A percentile compares a stretch with the other conserved stretches of the same genome.
Conservation (phyloP, 1,140 invertebrate genomes). For the Teleogryllus occipitalis region DNA sequence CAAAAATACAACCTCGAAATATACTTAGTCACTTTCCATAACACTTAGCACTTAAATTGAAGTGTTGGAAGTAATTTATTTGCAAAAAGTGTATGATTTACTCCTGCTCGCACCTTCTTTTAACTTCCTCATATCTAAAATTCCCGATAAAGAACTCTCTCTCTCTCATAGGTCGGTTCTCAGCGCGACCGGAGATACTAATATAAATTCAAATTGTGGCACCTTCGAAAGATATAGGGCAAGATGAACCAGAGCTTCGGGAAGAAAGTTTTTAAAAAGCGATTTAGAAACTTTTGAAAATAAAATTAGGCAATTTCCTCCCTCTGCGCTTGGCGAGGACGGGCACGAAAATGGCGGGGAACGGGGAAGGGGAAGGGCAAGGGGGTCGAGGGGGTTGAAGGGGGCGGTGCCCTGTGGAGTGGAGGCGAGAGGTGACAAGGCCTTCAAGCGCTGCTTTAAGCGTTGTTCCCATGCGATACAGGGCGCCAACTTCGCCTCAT, state of each 20-base stretch:
- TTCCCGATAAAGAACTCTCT: neutral
- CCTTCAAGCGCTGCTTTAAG: no score
- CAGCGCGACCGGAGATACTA: neutral
- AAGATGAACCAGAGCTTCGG: neutral
- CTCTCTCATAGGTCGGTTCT: neutral
- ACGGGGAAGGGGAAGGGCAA: no score
- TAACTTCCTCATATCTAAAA: neutral
- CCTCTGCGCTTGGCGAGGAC: no score
- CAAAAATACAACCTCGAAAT: no score
- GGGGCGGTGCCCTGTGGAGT: no score
- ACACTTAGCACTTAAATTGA: no score
- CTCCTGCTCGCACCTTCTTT: neutral
- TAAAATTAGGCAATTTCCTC: neutral
- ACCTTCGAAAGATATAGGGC: neutral
- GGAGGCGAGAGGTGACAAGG: no score
- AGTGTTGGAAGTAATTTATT: neutral
- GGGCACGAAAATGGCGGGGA: no score
- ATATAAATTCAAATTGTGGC: slow-evolving; percentile 5
- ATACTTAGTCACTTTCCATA: no score
- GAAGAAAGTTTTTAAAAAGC: slow-evolving; percentile 2
- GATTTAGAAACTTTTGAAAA: slow-evolving; percentile 6
- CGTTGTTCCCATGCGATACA: no score
- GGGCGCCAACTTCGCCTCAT: no score
- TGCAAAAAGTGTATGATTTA: neutral
- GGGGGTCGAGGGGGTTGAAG: no score